Conservation (phyloP, 2,797 vertebrate species). For the Neostethus bicornis region DNA sequence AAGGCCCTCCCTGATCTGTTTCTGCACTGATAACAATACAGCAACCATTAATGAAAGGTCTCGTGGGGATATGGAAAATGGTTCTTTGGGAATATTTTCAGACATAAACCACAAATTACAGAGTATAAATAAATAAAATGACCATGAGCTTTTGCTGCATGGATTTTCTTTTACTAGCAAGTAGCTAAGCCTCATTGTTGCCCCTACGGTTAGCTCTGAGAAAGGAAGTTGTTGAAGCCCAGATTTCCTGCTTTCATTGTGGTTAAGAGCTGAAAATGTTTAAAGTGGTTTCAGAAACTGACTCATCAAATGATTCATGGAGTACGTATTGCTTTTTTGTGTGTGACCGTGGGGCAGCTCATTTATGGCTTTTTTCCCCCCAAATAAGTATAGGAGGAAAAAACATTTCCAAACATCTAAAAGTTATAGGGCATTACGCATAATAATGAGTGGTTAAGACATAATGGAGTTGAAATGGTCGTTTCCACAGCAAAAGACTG, state of each 20-base stretch:
- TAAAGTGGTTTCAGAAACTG: conserved; percentile 96
- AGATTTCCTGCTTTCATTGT: conserved; percentile 94
- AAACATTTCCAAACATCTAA: conserved; percentile 25
- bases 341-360: conserved; percentile 80
- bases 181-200: conserved; percentile 80
- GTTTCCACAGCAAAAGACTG: conserved; percentile 48
- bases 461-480: conserved; percentile 45
- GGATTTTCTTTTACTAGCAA: conserved; percentile 84
- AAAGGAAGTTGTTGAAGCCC: conserved; percentile 97
- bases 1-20: conserved; percentile 62
- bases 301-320: conserved; percentile 94
- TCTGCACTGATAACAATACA: conserved; percentile 74
- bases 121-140: conserved; percentile 87
- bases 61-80: conserved; percentile 65
- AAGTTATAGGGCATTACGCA: conserved; percentile 40
- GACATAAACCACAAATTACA: conserved; percentile 89
- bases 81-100: conserved; percentile 80
- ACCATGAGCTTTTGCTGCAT: conserved; percentile 86
- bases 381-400: conserved; percentile 44
- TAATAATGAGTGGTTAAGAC: conserved; percentile 55
- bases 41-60: conserved; percentile 72
- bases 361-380: conserved; percentile 59
- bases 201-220: conserved; percentile 82
- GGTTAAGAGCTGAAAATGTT: conserved; percentile 91
- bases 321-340: conserved; percentile 87